Evolutionary conservation across 2,113 vertebrate species (phyloP).

Genomic region (Pollachius pollachius): DNA sequence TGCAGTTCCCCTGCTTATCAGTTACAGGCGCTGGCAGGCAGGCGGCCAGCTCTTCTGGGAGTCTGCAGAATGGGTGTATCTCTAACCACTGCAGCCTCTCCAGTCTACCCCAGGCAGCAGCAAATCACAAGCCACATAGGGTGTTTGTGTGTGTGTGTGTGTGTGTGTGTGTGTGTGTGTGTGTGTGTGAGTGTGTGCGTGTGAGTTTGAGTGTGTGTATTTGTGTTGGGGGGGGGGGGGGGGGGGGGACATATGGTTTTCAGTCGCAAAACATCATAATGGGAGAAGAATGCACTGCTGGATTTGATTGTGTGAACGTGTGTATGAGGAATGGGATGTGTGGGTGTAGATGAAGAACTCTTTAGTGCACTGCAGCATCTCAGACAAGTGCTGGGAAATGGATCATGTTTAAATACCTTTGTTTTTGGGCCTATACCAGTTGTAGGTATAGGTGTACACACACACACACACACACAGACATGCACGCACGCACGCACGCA

Average conservation of each 20-base stretch:
- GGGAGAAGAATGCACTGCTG: too few species aligned
- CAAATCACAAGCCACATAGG: constrained; percentile 8
- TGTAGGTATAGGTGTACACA: too few species aligned
- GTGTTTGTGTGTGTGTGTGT: constrained; percentile 11
- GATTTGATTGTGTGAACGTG: background rate
- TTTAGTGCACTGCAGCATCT: constrained; percentile 3
- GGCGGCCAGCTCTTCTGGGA: constrained; percentile 14
- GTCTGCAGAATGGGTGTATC: constrained; percentile 31
- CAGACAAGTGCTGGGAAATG: background rate
- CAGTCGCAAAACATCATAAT: too few species aligned
- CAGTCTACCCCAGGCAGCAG: constrained; percentile 10
- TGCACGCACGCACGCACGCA: too few species aligned
- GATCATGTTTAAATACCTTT: too few species aligned
- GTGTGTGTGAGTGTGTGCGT: background rate
- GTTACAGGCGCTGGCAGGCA: constrained; percentile 10
- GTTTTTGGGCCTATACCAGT: too few species aligned
- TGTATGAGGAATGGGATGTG: background rate
- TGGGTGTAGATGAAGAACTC: background rate
- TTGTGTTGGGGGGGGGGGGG: too few species aligned
- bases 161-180: constrained; percentile 12
- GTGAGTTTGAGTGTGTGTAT: background rate
- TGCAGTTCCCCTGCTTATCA: constrained; percentile 11
- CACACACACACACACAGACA: too few species aligned
- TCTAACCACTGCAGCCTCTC: constrained; percentile 6
- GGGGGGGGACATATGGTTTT: background rate